Percentiles rank a stretch among this genome's conserved stretches.
phyloP scores from a whole-genome alignment of 53 echinoderm and acorn worm species.

The Holothuria scabra region DNA sequence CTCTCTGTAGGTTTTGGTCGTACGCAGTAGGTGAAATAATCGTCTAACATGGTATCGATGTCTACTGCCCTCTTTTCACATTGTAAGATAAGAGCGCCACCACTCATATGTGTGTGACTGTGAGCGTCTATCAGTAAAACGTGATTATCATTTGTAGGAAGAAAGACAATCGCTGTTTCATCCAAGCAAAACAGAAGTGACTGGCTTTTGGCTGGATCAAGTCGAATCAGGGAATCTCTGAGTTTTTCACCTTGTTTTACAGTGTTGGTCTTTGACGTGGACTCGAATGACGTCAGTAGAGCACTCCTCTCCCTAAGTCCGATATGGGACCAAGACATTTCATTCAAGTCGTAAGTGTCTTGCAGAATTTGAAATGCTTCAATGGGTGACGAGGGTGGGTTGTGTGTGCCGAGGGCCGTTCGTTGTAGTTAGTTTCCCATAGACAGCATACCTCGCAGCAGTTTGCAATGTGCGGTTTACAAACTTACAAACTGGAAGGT shows the following conservation, averaged over 20 bases:
- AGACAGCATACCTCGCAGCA: slow-evolving; percentile 33
- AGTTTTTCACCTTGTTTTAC: not conserved
- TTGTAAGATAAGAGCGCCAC: slow-evolving; percentile 20
- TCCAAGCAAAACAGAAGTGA: slow-evolving; percentile 7
- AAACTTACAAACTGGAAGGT: slow-evolving; percentile 2
- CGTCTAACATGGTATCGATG: not conserved
- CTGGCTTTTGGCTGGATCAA: not conserved
- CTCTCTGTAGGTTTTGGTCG: too few species aligned
- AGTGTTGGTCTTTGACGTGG: not conserved
- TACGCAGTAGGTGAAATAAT: not conserved
- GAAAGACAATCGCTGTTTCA: slow-evolving; percentile 13
- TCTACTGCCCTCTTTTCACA: slow-evolving; percentile 1
- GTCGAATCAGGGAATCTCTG: not conserved
- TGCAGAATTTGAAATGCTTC: slow-evolving; percentile 28
- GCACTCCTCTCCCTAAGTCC: not conserved
- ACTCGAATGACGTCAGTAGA: not conserved
- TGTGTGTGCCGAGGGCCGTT: not conserved
- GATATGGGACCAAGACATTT: slow-evolving; percentile 1
- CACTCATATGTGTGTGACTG: slow-evolving; percentile 26
- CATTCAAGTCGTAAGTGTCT: not conserved
- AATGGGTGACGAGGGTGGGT: not conserved
- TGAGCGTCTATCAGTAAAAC: slow-evolving; percentile 26
- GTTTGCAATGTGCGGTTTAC: slow-evolving; percentile 2
- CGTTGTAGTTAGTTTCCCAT: not conserved
- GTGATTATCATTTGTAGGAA: slow-evolving; percentile 26